A percentile compares a stretch with the other conserved stretches of the same genome.
phyloP scores from a whole-genome alignment of 2,797 vertebrate species.

The Danionella dracula region DNA sequence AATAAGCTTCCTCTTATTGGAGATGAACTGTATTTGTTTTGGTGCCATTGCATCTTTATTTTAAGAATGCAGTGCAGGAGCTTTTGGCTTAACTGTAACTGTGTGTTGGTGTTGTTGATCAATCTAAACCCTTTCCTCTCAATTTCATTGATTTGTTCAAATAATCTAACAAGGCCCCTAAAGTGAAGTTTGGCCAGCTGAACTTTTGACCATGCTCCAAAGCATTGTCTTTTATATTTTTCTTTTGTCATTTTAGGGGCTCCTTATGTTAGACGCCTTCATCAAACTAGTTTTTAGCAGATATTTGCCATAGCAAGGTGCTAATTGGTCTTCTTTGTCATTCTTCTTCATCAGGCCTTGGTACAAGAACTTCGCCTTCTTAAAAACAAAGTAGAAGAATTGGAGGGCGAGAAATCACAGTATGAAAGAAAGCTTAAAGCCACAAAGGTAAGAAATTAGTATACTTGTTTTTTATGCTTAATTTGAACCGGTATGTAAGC shows the following conservation, averaged over 20 bases:
- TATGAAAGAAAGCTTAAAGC: conserved; percentile 89
- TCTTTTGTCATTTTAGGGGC: background rate
- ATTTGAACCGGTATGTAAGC: background rate
- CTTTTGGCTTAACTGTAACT: conserved; percentile 39
- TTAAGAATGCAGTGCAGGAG: too few species aligned
- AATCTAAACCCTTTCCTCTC: background rate
- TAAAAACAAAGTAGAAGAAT: conserved; percentile 85
- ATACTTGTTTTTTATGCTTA: background rate
- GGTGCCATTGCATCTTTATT: background rate
- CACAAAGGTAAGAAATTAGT: conserved; percentile 88
- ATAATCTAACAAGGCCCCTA: background rate
- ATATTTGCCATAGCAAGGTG: background rate
- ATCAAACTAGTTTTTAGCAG: background rate
- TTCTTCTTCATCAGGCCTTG: conserved; percentile 70
- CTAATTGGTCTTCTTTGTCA: conserved; percentile 19
- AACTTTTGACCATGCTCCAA: background rate
- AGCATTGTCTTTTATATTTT: background rate
- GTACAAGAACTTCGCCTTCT: conserved; percentile 81
- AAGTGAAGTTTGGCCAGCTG: background rate
- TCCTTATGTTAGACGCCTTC: background rate
- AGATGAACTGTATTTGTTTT: background rate
- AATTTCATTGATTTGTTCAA: background rate
- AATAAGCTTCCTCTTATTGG: background rate
- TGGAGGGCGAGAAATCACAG: conserved; percentile 87
- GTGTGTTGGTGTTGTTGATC: conserved; percentile 21